Evolutionary conservation across 2,113 vertebrate genomes (phyloP), one percentile per base, ranked within the genome.

Genomic region (Micronycteris hirsuta): DNA sequence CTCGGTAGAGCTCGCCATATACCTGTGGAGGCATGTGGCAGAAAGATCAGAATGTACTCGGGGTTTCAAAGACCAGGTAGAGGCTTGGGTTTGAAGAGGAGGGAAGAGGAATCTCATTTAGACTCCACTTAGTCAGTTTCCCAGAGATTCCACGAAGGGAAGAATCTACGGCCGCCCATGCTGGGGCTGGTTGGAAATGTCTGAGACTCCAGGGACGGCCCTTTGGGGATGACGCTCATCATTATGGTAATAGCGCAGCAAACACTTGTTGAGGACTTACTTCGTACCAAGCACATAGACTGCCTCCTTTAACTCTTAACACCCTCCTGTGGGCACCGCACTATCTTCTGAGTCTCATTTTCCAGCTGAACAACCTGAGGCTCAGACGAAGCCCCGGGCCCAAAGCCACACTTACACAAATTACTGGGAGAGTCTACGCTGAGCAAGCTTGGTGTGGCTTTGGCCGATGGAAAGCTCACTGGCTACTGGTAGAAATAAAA

Each of bases 371-470:
- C 24, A 71, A 43, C 78, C 13, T 4, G 73, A 95, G 80, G 28
- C 17, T 33, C 73, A 16, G 17, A 28, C 4, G 17, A 83, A 15
- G 6, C 52, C 65, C 10, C n/a, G n/a, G 36, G 31, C 5, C 65
- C 65, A 63, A 65, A 73, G 58, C 28, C 80, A 41, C 56, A 17
- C 2, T 13, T 38, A 19, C 2, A 6, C 5, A 38, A 15, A n/a
- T 15, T 36, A 15, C 70, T 12, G 24, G 41, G 49, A 41, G 26
- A 41, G 16, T 14, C 10, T 1, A 26, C 0, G 0, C 0, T 1
- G 12, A 61, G 20, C 54, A 26, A 9, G 24, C 36, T 16, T 7
- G 6, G 24, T 4, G 0, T 52, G 82, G 22, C 3, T 38, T 26
- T 5, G 61, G 73, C 47, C 38, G 16, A 10, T 8, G 49, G 84